A percentile compares a stretch with the other conserved stretches of the same genome.
phyloP scores from a whole-genome alignment of 2,113 vertebrate genomes.

The Lepus europaeus region DNA sequence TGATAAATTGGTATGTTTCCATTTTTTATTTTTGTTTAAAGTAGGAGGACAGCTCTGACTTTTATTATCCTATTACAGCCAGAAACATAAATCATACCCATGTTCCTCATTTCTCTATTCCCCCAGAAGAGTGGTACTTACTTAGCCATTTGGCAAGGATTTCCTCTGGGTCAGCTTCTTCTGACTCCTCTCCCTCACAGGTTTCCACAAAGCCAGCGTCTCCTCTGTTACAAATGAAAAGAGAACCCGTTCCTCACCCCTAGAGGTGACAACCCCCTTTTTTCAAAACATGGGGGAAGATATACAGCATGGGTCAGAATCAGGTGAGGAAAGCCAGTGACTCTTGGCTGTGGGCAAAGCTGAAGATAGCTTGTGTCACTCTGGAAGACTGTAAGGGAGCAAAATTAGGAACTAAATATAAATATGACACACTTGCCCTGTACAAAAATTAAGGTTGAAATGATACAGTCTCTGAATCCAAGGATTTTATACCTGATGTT shows the following conservation, averaged over 20 bases:
- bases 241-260: background rate
- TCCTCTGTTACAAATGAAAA: slow-evolving; percentile 16
- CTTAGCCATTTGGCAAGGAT: background rate
- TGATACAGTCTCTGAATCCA: background rate
- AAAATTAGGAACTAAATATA: background rate
- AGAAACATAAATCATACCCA: background rate
- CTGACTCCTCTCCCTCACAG: background rate
- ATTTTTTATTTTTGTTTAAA: background rate
- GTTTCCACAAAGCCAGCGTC: background rate
- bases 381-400: background rate
- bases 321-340: background rate
- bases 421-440: background rate
- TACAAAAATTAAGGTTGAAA: background rate
- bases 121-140: background rate
- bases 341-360: background rate
- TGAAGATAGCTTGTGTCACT: background rate
- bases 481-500: background rate
- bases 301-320: background rate
- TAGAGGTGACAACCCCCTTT: background rate
- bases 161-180: background rate
- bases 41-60: background rate
- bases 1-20: background rate
- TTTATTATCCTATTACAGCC: background rate
- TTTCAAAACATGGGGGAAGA: background rate
- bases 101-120: background rate